Conservation (phyloP, 2,113 vertebrate genomes). For the Madoqua kirkii region DNA sequence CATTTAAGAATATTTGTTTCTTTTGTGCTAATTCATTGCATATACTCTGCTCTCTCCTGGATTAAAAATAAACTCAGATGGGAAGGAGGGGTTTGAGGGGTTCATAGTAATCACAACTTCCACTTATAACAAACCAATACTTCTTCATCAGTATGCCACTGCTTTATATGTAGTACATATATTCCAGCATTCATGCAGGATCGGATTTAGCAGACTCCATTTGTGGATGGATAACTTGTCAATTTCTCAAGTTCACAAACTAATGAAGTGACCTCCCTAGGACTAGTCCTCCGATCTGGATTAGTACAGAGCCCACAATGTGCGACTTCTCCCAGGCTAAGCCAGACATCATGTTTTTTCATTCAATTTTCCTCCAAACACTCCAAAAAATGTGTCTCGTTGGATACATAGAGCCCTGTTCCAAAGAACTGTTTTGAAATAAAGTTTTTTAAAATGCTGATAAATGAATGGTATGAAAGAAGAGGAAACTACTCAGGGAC, state of each 20-base stretch:
- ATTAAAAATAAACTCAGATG: background rate
- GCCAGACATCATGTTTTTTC: background rate
- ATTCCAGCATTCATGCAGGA: background rate
- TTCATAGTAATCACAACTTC: background rate
- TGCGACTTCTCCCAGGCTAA: background rate
- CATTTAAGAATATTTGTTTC: background rate
- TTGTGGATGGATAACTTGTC: background rate
- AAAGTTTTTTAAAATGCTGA: background rate
- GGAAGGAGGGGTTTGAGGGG: background rate
- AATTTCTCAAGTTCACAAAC: background rate
- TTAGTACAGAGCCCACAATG: background rate
- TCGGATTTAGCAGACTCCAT: background rate
- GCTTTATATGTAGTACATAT: background rate
- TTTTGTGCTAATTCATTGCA: background rate
- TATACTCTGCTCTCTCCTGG: background rate
- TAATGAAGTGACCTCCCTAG: background rate
- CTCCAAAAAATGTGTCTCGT: background rate
- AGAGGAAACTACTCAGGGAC: background rate
- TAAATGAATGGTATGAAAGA: background rate
- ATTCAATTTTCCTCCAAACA: background rate
- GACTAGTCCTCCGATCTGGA: rapidly evolving
- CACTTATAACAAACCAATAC: background rate
- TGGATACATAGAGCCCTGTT: background rate
- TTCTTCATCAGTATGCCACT: background rate
- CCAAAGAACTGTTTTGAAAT: background rate